phyloP scores from a whole-genome alignment of 2,888 invertebrate genomes.

The Napeogenes inachia region DNA sequence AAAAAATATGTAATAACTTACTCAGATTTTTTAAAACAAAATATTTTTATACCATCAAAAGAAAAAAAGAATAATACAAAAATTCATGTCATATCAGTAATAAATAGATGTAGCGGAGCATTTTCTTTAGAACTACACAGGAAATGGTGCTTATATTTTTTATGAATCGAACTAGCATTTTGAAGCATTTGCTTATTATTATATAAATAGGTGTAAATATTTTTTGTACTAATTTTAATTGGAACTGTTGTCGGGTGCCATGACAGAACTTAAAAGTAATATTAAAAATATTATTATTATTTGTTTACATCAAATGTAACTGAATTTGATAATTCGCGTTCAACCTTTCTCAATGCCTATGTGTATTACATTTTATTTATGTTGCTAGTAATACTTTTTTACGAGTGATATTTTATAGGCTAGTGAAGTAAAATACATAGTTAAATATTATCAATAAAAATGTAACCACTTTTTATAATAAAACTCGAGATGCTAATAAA shows the following conservation, averaged over 20 bases:
- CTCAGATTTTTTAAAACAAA: background rate
- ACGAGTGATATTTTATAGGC: constrained; percentile 26
- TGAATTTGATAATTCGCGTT: constrained; percentile 4
- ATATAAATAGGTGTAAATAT: constrained; percentile 49
- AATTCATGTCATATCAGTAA: constrained; percentile 23
- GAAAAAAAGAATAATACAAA: constrained; percentile 12
- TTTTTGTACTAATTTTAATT: constrained; percentile 35
- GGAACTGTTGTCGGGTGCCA: constrained; percentile 51
- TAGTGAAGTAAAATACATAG: constrained; percentile 21
- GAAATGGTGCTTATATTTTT: constrained; percentile 57
- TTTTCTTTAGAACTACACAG: constrained; percentile 17
- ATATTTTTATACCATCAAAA: constrained; percentile 21
- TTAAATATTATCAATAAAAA: constrained; percentile 21
- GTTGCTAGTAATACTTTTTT: constrained; percentile 19
- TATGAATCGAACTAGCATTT: constrained; percentile 59
- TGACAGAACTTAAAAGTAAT: constrained; percentile 37
- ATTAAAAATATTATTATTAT: constrained; percentile 18
- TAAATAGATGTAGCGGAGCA: constrained; percentile 5
- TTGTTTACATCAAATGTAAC: constrained; percentile 23
- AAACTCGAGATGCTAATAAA: constrained; percentile 26
- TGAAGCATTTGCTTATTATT: constrained; percentile 63
- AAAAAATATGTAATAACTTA: background rate
- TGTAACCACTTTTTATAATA: constrained; percentile 23
- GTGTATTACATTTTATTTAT: constrained; percentile 21
- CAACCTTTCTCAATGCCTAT: constrained; percentile 11